A percentile compares a stretch with the other conserved stretches of the same genome.
These are phyloP conservation scores for Amphipoea oculea DNA, from an alignment of 2,888 invertebrate species.

Conservation along the genomic window DNA sequence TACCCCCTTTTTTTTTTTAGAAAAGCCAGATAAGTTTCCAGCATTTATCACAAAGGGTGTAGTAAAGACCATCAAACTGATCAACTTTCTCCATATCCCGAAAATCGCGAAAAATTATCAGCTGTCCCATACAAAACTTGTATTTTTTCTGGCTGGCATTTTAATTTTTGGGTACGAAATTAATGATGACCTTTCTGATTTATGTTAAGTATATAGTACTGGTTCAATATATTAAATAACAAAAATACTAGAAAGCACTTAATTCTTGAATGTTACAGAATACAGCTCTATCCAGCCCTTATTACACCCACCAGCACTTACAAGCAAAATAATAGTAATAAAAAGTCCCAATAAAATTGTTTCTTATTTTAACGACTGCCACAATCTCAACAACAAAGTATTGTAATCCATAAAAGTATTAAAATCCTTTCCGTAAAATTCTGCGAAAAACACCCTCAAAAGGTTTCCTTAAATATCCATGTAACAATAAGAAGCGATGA, in stretches of 20 bases:
- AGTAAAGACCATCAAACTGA: too few species aligned
- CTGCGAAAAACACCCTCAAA: slow-evolving; percentile 49
- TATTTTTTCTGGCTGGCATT: too few species aligned
- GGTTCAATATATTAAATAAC: too few species aligned
- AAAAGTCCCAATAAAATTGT: slow-evolving; percentile 29
- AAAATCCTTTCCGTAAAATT: slow-evolving; percentile 53
- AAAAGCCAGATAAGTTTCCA: neutral
- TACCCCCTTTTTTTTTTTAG: neutral
- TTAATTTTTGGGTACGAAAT: too few species aligned
- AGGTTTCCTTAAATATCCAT: slow-evolving; percentile 53
- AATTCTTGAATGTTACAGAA: neutral
- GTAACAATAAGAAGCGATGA: slow-evolving; percentile 54
- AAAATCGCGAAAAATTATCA: too few species aligned
- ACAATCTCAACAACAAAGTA: slow-evolving; percentile 43
- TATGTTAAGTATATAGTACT: too few species aligned
- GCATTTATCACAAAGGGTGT: too few species aligned
- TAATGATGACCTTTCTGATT: too few species aligned
- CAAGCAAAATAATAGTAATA: slow-evolving; percentile 7
- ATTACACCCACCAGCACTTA: neutral
- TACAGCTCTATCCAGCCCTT: neutral
- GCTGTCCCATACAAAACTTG: too few species aligned
- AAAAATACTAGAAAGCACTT: neutral
- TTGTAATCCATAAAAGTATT: slow-evolving; percentile 39
- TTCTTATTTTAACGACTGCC: slow-evolving; percentile 32
- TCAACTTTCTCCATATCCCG: too few species aligned